Base-by-base conservation (phyloP, 53 echinoderm and acorn worm species). In the Holothuria leucospilota region DNA sequence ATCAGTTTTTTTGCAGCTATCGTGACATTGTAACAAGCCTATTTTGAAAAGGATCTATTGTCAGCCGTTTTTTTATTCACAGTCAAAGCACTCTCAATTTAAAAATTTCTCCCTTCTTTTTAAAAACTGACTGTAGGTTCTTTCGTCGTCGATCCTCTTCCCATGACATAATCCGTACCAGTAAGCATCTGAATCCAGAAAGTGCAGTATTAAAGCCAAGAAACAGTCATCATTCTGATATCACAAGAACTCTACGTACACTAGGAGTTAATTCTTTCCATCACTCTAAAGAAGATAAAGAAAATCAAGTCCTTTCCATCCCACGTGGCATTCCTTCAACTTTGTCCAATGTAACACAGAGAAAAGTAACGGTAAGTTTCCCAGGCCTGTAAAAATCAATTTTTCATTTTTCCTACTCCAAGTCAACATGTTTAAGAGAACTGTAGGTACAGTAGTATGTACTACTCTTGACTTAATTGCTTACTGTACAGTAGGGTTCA, bases 281-380 rank as follows among this genome's bases (percentile, higher is more conserved):
- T 23, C 18, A 16, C 11, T 42, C 26, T 52, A 40, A 75, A 52
- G 75, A 75, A 24, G 75, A 75, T 23, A 75, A 52, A 49, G 75
- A 75, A 51, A 75, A 75, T 75, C 26, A 75, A 51, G 75, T 53
- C 20, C 20, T 49, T 51, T 9, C 75, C 11, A 46, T 75, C 15
- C 75, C 75, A 40, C 26, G 52, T 75, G 75, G 51, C 75, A 75
- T n/a, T 52, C 52, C 75, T 51, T 51, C 52, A 27, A 26, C 75
- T 26, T 25, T 52, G 49, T 20, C 39, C 16, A 25, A 11, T 51
- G 52, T n/a, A 6, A 30, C 49, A 49, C 46, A 75, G 8, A 75
- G 51, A 21, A 49, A 52, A 51, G 51, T 75, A 26, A 75, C 75
- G 18, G 75, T 75, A 49, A 75, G 75, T 75, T 28, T 66, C 2